Evolutionary conservation across 1,140 invertebrate species (phyloP), one percentile per base, ranked within the genome.

Genomic region (Brachionus angularis): DNA sequence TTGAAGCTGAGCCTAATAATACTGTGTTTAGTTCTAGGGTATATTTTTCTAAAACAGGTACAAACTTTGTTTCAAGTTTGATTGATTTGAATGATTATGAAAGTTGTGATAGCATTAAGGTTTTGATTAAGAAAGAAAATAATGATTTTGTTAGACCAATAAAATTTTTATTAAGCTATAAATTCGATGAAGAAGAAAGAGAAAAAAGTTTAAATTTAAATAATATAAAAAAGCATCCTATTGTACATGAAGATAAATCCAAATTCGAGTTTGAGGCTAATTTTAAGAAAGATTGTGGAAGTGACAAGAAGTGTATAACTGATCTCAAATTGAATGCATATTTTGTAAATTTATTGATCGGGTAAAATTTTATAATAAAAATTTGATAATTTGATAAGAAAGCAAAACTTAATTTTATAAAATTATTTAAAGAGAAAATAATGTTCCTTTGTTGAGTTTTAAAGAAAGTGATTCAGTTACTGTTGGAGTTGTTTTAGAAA

Each of bases 221-320:
- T 5, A 7, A 46, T 23, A 67, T 67, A n/a, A 44, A 67, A 16
- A 31, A 67, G n/a, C 31, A 34, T 27, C 62, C 62, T 14, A n/a
- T 67, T 12, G 62, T 67, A 23, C 62, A 67, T 27, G 36, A 46
- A 3, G 62, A 67, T 25, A 47, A 18, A n/a, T 31, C 25, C 5
- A 12, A 12, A 12, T 67, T n/a, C 2, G 23, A 67, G 21, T 52
- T 70, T 25, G 46, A 70, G 31, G 67, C 67, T 3, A 70, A 70
- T 44, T 70, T 70, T 70, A 50, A 53, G 23, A 70, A 70, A 70
- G 67, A 50, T 16, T 70, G 67, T 42, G 67, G 67, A 14, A 25
- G 8, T 27, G 67, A 70, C 18, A 46, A 70, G 12, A 50, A 27
- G 23, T 70, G 67, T 29, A 33, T 10, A 2, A 53, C 67, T 25